Percentiles rank a stretch among this genome's conserved stretches.
Evolutionary conservation across 2,888 invertebrate species (phyloP).

Genomic region (Hyposoter dolosus): DNA sequence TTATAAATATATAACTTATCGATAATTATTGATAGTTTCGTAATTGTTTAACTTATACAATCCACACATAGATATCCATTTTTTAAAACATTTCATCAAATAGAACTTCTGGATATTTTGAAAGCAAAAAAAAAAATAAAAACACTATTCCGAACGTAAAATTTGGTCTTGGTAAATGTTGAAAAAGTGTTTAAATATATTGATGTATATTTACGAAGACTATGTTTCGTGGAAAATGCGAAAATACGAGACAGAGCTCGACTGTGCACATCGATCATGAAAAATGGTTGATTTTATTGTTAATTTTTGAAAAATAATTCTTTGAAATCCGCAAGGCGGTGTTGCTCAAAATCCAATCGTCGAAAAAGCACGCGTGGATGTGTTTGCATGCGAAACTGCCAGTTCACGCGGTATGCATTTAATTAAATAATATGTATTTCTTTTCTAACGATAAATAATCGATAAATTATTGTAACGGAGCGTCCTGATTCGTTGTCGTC

Average conservation of each 20-base stretch:
- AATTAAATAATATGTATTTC: conserved; percentile 22
- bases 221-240: conserved; percentile 34
- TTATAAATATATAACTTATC: conserved; percentile 45
- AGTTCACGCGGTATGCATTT: conserved; percentile 14
- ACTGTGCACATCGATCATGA: conserved; percentile 14
- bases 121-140: not conserved
- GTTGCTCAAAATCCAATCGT: conserved; percentile 64
- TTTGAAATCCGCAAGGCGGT: conserved; percentile 53
- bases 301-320: conserved; percentile 6
- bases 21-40: conserved; percentile 37
- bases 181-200: conserved; percentile 8
- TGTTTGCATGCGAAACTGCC: not conserved
- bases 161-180: conserved; percentile 32
- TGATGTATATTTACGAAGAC: conserved; percentile 23
- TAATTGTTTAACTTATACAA: conserved; percentile 57
- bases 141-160: not conserved
- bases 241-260: not conserved
- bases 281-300: conserved; percentile 37
- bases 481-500: conserved; percentile 61
- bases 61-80: conserved; percentile 23
- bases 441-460: conserved; percentile 40
- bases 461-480: conserved; percentile 47
- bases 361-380: conserved; percentile 8
- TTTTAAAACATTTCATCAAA: conserved; percentile 14
- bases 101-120: conserved; percentile 37